These are phyloP conservation scores for Zingel zingel DNA, from an alignment of 2,113 vertebrate genomes.

Conservation along the genomic window DNA sequence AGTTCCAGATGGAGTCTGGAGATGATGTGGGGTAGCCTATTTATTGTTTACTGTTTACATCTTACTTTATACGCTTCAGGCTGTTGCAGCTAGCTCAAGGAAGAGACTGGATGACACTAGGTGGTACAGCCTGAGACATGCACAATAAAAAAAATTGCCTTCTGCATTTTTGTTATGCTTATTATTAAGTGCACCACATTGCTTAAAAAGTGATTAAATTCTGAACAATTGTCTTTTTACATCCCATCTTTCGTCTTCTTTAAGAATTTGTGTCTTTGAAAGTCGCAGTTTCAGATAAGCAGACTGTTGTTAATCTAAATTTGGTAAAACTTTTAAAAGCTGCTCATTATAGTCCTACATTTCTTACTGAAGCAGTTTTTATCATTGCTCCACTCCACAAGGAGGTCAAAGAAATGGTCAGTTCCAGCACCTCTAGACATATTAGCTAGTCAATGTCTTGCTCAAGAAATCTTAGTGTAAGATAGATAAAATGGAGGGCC, in stretches of 20 bases:
- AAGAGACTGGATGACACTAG: too few species aligned
- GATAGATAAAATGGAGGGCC: too few species aligned
- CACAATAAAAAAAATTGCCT: too few species aligned
- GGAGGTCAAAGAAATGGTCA: background rate
- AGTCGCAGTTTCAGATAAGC: background rate
- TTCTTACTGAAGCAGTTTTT: conserved; percentile 8
- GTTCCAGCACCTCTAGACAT: background rate
- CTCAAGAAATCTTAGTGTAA: conserved; percentile 13
- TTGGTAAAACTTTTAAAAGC: background rate
- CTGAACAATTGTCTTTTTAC: background rate
- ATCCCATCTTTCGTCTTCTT: conserved; percentile 4
- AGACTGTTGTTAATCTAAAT: background rate
- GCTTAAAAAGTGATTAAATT: background rate
- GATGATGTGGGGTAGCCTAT: too few species aligned
- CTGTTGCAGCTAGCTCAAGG: too few species aligned
- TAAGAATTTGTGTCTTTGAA: background rate
- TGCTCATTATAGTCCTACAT: background rate
- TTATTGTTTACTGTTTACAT: too few species aligned
- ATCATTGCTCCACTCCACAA: background rate
- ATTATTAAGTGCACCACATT: background rate
- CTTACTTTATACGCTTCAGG: too few species aligned
- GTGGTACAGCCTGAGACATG: too few species aligned
- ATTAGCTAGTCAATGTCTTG: background rate
- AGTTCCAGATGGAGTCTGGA: too few species aligned
- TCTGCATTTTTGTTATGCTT: too few species aligned